Conservation (phyloP, 2,888 invertebrate genomes). For the Cephus pulcher region DNA sequence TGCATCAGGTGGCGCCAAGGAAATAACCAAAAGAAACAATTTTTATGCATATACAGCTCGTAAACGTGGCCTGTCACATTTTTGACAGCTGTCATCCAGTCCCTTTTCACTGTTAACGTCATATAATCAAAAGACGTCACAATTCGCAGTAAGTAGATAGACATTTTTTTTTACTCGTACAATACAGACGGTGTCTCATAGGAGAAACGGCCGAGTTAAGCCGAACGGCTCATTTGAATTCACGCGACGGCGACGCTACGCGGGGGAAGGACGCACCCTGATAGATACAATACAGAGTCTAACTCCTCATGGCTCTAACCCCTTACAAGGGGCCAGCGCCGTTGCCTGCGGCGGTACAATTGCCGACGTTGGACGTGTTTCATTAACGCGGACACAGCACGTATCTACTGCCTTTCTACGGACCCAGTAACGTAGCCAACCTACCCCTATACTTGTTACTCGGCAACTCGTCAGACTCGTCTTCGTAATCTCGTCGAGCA, state of each 20-base stretch:
- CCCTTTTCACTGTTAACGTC: no score
- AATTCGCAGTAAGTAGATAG: not conserved
- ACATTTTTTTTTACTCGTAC: no score
- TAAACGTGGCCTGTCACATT: no score
- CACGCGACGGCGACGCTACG: constrained; percentile 21
- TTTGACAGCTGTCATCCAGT: no score
- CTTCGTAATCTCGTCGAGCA: no score
- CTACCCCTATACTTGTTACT: no score
- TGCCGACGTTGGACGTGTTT: constrained; percentile 55
- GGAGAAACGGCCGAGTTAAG: not conserved
- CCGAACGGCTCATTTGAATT: constrained; percentile 38
- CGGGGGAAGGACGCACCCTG: constrained; percentile 24
- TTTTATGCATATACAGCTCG: no score
- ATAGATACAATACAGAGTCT: constrained; percentile 37
- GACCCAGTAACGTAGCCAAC: no score
- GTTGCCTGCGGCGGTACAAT: constrained; percentile 50
- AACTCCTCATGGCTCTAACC: constrained; percentile 1
- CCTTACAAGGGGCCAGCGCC: not conserved
- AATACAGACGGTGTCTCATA: no score
- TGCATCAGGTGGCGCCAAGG: not conserved
- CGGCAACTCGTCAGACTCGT: no score
- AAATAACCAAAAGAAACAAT: no score
- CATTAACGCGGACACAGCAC: constrained; percentile 52
- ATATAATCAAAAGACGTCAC: no score
- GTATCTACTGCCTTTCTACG: not conserved